Evolutionary conservation across 2,113 vertebrate species (phyloP).

Genomic region (Corvus hawaiiensis): DNA sequence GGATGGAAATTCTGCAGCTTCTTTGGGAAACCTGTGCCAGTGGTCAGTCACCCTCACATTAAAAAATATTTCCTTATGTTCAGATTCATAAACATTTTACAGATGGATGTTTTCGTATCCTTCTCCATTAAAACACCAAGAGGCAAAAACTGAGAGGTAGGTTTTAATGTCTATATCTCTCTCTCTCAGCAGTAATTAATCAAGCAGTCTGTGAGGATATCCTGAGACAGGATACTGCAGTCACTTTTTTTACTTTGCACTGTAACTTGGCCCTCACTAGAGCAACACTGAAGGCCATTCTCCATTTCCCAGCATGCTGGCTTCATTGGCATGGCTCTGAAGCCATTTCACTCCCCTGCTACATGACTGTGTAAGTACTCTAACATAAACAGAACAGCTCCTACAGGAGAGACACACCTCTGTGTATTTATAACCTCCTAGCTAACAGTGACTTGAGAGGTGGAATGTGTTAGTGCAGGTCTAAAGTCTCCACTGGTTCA

Average conservation of each 20-base stretch:
- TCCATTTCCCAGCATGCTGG: not conserved
- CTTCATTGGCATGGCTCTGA: not conserved
- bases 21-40: not conserved
- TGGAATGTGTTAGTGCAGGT: not conserved
- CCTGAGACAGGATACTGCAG: not conserved
- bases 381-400: not conserved
- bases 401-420: not conserved
- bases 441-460: not conserved
- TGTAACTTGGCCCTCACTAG: not conserved
- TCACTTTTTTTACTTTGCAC: not conserved
- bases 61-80: not conserved
- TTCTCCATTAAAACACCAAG: not conserved
- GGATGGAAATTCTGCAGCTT: not conserved
- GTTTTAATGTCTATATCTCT: not conserved
- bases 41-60: not conserved
- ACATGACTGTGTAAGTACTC: not conserved
- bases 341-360: not conserved
- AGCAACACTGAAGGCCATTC: not conserved
- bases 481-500: not conserved
- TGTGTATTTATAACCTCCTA: not conserved
- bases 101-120: not conserved
- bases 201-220: not conserved
- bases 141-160: not conserved
- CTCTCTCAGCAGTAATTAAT: not conserved
- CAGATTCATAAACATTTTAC: not conserved